Conservation (phyloP, 2,888 invertebrate species). For the Achlya flavicornis region DNA sequence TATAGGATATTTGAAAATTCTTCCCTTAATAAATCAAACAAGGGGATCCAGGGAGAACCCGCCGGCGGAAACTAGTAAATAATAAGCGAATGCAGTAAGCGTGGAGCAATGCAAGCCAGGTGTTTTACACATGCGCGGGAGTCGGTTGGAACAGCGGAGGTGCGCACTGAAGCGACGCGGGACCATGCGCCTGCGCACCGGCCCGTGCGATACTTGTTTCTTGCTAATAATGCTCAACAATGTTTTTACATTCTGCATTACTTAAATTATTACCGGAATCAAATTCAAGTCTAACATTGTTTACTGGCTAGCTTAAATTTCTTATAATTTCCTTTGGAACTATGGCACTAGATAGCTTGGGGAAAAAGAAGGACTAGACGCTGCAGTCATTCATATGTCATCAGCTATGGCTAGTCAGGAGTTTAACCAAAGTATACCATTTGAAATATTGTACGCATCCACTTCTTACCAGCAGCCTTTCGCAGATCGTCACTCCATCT, state of each 20-base stretch:
- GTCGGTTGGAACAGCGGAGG: slow-evolving; percentile 38
- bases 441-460: too few species aligned
- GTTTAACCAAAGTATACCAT: too few species aligned
- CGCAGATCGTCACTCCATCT: too few species aligned
- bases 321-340: too few species aligned
- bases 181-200: slow-evolving; percentile 44
- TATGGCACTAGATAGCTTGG: too few species aligned
- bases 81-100: background rate
- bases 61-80: slow-evolving; percentile 10
- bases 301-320: background rate
- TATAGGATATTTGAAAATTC: too few species aligned
- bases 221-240: background rate
- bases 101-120: background rate
- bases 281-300: background rate
- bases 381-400: too few species aligned
- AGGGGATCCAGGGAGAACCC: too few species aligned
- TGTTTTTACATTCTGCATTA: background rate
- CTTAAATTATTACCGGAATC: background rate
- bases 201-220: slow-evolving; percentile 50
- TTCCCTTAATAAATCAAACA: too few species aligned
- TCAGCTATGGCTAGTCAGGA: too few species aligned
- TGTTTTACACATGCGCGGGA: background rate
- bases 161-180: slow-evolving; percentile 45
- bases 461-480: too few species aligned
- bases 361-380: too few species aligned